A percentile compares a stretch with the other conserved stretches of the same genome.
phyloP scores from a whole-genome alignment of 2,797 vertebrate species.

The Eupleurogrammus muticus region DNA sequence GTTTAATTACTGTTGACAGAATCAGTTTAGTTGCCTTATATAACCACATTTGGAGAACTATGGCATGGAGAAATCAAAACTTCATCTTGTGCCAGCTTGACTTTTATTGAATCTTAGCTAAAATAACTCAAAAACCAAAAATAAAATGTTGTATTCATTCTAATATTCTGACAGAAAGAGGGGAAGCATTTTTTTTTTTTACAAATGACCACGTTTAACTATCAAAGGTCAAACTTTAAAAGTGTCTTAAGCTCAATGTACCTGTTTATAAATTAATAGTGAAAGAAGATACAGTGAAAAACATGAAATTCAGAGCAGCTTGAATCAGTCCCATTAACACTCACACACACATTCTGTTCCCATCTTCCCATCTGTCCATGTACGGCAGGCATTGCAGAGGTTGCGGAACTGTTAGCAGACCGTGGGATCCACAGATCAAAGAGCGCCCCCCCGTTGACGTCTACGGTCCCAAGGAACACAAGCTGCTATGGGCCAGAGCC shows the following conservation, averaged over 20 bases:
- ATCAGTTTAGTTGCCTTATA: not conserved
- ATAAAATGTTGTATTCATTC: not conserved
- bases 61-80: not conserved
- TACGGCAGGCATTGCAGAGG: conserved; percentile 47
- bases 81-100: not conserved
- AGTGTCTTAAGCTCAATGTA: not conserved
- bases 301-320: conserved; percentile 18
- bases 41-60: not conserved
- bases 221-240: not conserved
- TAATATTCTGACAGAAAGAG: not conserved
- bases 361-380: conserved; percentile 60
- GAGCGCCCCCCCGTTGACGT: conserved; percentile 48
- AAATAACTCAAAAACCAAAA: conserved; percentile 6
- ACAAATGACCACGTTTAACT: conserved; percentile 7
- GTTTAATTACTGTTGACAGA: conserved; percentile 4
- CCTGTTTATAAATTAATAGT: conserved; percentile 15
- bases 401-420: conserved; percentile 55
- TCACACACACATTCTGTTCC: conserved; percentile 30
- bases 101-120: not conserved
- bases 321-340: conserved; percentile 27
- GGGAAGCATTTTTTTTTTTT: not conserved
- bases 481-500: conserved; percentile 63
- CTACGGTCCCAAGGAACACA: conserved; percentile 61
- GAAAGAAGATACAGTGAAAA: conserved; percentile 6
- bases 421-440: conserved; percentile 79